Conservation (phyloP, 2,797 vertebrate species). For the Echiichthys vipera region DNA sequence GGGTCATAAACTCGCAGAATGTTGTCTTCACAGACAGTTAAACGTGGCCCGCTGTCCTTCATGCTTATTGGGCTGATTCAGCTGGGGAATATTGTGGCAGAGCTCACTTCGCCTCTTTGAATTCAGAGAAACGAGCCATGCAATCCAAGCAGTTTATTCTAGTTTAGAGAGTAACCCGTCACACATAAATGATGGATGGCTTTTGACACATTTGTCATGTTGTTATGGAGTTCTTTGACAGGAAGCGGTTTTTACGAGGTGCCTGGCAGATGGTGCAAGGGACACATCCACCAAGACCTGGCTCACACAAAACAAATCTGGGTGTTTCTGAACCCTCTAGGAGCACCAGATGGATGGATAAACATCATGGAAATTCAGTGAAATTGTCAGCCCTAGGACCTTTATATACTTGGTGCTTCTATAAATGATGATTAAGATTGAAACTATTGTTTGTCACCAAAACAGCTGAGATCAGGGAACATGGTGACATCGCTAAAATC, state of each 20-base stretch:
- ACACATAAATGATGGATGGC: slow-evolving; percentile 43
- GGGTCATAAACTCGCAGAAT: slow-evolving; percentile 77
- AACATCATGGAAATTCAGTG: neutral
- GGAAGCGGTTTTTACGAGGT: slow-evolving; percentile 31
- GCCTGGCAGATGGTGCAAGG: slow-evolving; percentile 45
- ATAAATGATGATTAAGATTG: neutral
- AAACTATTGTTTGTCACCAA: neutral
- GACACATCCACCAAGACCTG: slow-evolving; percentile 10
- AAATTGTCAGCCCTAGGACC: neutral
- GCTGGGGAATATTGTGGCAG: neutral
- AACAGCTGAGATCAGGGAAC: neutral
- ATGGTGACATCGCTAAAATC: neutral
- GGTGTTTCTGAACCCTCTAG: neutral
- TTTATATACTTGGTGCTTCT: neutral
- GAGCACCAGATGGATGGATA: slow-evolving; percentile 25
- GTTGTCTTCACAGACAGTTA: slow-evolving; percentile 75
- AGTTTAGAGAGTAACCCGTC: slow-evolving; percentile 23
- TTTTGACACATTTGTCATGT: slow-evolving; percentile 46
- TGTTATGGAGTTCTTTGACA: slow-evolving; percentile 40
- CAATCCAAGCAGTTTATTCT: slow-evolving; percentile 61
- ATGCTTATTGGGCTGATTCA: slow-evolving; percentile 50
- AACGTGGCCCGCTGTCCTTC: slow-evolving; percentile 66
- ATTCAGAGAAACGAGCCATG: slow-evolving; percentile 48
- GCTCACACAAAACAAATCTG: neutral
- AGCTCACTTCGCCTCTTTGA: slow-evolving; percentile 24